Evolutionary conservation across 2,113 vertebrate species (phyloP), one percentile per base, ranked within the genome.

Genomic region (Syngnathoides biaculeatus): DNA sequence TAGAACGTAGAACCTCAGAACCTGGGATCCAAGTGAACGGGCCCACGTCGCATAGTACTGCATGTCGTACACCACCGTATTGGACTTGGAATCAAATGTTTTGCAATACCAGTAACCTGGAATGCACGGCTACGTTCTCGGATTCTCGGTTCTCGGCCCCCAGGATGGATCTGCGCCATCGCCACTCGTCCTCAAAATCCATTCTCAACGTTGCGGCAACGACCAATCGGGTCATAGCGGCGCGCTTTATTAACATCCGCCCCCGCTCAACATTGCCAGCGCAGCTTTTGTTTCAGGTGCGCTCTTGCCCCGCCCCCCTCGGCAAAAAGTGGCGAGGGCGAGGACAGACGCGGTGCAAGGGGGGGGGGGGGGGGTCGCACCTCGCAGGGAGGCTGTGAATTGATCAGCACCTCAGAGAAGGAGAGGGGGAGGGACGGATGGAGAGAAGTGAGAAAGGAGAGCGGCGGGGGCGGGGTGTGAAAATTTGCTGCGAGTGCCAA

Each of bases 201-300:
- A 88, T 86, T 86, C 77, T 89, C 85, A 87, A 87, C 88, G 78
- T 64, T 73, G 80, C 67, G 76, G 67, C 67, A 58, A 56, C 10
- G 71, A 81, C 68, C 79, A 78, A 53, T 30, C 55, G 17, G 84
- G 77, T 84, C 81, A 84, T 15, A 55, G 71, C 72, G 55, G 69
- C 50, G 74, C 82, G 63, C 73, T 81, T 78, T 83, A 83, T 80
- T 79, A 83, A 78, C 67, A 70, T 67, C 68, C 72, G 63, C 69
- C 69, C 64, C 73, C 86, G 2, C 77, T 77, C 80, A 86, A 79
- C 79, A 83, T 87, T 90, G 85, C 90, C 89, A 81, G 85, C 20
- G 10, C 48, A 61, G 82, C 83, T 92, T 88, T 89, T 92, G 90
- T 93, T 93, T 89, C 93, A 92, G 93, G 92, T 93, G 93, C 80